These are phyloP conservation scores for Trichonephila clavipes DNA, from an alignment of 1,140 invertebrate genomes.

Conservation along the genomic window DNA sequence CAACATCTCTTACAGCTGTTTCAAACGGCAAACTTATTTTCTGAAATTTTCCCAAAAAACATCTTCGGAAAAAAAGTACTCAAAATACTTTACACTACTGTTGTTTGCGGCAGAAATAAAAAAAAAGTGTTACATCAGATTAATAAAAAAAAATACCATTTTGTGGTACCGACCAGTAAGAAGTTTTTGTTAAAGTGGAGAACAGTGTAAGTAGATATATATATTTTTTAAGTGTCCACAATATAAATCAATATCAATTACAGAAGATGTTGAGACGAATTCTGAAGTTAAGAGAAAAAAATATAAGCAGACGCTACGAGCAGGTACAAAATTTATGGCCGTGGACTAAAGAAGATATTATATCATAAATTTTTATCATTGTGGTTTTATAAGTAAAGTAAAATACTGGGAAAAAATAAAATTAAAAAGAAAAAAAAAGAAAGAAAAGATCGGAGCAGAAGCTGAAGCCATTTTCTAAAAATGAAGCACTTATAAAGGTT, in stretches of 20 bases:
- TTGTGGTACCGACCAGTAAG: background rate
- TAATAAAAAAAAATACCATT: background rate
- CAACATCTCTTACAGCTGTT: slow-evolving; percentile 9
- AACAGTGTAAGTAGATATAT: background rate
- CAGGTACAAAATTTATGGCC: slow-evolving; percentile 59
- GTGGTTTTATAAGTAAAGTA: slow-evolving; percentile 24
- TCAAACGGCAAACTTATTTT: background rate
- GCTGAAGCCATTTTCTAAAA: background rate
- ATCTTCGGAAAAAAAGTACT: background rate
- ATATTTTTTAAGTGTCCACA: slow-evolving; percentile 44
- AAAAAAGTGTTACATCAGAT: background rate
- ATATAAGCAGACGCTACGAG: background rate
- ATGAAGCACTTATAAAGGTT: slow-evolving; percentile 24
- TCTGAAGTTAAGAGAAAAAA: slow-evolving; percentile 2
- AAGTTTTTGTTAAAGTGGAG: background rate
- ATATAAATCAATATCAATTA: slow-evolving; percentile 70
- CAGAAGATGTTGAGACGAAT: slow-evolving; percentile 7
- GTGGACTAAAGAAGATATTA: slow-evolving; percentile 46
- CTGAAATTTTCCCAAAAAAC: background rate
- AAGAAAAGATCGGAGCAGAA: background rate
- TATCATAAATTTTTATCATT: slow-evolving; percentile 64
- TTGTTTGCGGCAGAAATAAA: background rate
- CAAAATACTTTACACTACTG: background rate
- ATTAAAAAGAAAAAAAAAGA: background rate
- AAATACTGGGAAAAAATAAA: background rate